Conservation (phyloP, 2,113 vertebrate species). For the Mormyrus iriodes region DNA sequence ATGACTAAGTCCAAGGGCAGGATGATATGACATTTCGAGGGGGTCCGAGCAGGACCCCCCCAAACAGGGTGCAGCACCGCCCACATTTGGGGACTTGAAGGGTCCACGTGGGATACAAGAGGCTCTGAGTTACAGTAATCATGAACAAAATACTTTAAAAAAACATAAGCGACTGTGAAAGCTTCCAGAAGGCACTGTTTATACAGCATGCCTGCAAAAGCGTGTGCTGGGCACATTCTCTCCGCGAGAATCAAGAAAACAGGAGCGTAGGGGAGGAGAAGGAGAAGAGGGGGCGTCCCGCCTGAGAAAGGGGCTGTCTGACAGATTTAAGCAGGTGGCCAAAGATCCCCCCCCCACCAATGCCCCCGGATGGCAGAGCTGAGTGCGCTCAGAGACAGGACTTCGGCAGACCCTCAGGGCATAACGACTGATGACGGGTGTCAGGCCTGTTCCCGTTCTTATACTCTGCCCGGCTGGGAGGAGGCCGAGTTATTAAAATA, state of each 20-base stretch:
- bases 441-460: not conserved
- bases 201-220: not conserved
- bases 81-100: too few relatives aligned
- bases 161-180: not conserved
- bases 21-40: too few relatives aligned
- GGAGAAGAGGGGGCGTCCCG: not conserved
- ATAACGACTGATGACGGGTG: not conserved
- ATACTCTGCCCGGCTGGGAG: not conserved
- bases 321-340: slow-evolving; percentile 10
- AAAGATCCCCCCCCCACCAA: not conserved
- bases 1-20: too few relatives aligned
- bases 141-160: not conserved
- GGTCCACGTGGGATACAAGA: too few relatives aligned
- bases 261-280: not conserved
- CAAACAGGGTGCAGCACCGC: too few relatives aligned
- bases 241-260: too few relatives aligned
- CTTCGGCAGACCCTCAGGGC: not conserved
- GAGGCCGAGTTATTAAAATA: not conserved
- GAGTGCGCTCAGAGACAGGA: not conserved
- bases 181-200: not conserved
- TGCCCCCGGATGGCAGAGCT: not conserved
- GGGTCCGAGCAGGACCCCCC: too few relatives aligned
- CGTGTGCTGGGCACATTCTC: not conserved
- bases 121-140: not conserved
- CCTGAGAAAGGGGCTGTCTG: not conserved